A percentile compares a stretch with the other conserved stretches of the same genome.
phyloP scores from a whole-genome alignment of 1,140 invertebrate species.

The Venturia canescens region DNA sequence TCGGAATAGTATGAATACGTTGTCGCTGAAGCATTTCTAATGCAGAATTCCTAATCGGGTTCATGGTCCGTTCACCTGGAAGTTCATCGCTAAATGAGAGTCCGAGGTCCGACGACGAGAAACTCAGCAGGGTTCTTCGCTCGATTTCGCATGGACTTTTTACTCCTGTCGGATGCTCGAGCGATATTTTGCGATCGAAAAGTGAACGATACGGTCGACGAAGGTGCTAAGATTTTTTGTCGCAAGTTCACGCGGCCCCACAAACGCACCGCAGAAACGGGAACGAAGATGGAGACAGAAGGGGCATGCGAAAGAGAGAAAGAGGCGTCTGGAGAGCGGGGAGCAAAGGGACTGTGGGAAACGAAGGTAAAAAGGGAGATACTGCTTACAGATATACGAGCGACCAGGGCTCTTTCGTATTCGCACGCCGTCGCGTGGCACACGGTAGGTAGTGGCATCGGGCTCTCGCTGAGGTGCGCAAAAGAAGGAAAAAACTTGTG shows the following conservation, averaged over 20 bases:
- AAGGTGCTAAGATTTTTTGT: not conserved
- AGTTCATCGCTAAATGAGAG: too few species aligned
- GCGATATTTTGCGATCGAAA: not conserved
- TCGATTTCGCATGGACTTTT: too few species aligned
- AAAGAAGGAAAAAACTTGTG: slow-evolving; percentile 22
- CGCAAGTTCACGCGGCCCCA: not conserved
- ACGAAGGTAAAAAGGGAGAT: slow-evolving; percentile 15
- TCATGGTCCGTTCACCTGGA: too few species aligned
- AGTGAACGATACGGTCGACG: not conserved
- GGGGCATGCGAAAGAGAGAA: not conserved
- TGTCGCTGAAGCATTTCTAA: too few species aligned
- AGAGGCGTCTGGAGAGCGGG: slow-evolving; percentile 15
- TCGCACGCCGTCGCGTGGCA: slow-evolving; percentile 45
- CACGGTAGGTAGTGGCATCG: slow-evolving; percentile 28
- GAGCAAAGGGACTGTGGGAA: slow-evolving; percentile 7
- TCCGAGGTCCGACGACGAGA: too few species aligned
- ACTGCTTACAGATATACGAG: slow-evolving; percentile 37
- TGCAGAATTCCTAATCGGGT: too few species aligned
- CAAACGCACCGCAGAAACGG: not conserved
- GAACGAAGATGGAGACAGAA: not conserved
- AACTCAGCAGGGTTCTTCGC: too few species aligned
- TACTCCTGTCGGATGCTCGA: not conserved
- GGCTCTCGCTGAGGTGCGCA: slow-evolving; percentile 30
- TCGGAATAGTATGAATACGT: too few species aligned
- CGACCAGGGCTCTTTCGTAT: slow-evolving; percentile 18